A percentile compares a stretch with the other conserved stretches of the same genome.
Conservation (phyloP, 2,113 vertebrate genomes). For the Lophochroa leadbeateri region DNA sequence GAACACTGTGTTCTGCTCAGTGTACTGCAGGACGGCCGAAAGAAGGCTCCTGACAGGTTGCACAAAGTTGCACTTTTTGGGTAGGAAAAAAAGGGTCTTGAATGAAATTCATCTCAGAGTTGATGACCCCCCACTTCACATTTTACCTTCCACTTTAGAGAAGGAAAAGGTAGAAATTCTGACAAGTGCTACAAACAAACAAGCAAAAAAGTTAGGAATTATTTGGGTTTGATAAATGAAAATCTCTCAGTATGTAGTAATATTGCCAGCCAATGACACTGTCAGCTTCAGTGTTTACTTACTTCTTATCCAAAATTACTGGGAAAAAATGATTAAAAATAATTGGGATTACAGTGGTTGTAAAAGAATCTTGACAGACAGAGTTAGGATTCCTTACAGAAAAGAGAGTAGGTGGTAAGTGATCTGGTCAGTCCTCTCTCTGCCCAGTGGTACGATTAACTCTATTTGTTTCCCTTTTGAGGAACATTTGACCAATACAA, state of each 20-base stretch:
- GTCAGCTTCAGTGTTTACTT: background rate
- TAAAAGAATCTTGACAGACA: background rate
- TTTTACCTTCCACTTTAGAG: background rate
- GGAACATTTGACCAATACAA: rapidly evolving
- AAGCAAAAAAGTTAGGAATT: background rate
- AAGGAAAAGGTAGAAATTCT: background rate
- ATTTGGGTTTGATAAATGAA: background rate
- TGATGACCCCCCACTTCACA: background rate
- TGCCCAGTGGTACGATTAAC: background rate
- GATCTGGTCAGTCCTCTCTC: background rate
- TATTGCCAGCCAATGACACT: background rate
- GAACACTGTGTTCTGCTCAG: too few species aligned
- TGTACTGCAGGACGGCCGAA: too few species aligned
- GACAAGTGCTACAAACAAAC: background rate
- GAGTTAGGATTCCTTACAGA: background rate
- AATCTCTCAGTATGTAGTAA: background rate
- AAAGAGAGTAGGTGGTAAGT: background rate
- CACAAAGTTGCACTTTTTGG: too few species aligned
- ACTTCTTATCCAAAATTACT: background rate
- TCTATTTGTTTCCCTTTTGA: background rate
- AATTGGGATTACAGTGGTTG: background rate
- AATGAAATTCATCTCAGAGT: background rate
- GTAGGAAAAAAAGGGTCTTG: too few species aligned
- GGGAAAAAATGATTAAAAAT: background rate
- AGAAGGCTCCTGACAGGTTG: too few species aligned